phyloP scores from a whole-genome alignment of 2,888 invertebrate species.

The Glyphotaelius pellucidus region DNA sequence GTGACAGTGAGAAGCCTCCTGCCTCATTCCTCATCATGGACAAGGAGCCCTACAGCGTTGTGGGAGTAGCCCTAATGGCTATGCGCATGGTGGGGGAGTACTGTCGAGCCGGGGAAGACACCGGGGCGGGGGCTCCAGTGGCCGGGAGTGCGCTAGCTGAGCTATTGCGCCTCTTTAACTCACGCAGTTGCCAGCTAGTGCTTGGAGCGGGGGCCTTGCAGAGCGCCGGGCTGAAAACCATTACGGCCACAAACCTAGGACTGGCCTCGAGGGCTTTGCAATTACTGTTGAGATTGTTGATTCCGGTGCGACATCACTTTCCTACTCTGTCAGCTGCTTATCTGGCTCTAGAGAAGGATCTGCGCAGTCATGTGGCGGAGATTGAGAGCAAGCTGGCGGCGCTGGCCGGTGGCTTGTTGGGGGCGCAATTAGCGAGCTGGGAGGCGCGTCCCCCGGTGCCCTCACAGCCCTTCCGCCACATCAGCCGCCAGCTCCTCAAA shows the following conservation, averaged over 20 bases:
- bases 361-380: constrained; percentile 93
- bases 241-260: constrained; percentile 95
- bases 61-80: constrained; percentile 90
- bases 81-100: constrained; percentile 95
- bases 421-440: constrained; percentile 90
- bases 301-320: constrained; percentile 84
- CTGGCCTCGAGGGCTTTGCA: constrained; percentile 90
- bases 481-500: constrained; percentile 92
- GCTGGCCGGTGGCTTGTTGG: constrained; percentile 91
- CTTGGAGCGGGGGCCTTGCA: constrained; percentile 97
- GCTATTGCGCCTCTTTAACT: constrained; percentile 91
- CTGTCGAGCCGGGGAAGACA: constrained; percentile 78
- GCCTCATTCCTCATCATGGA: constrained; percentile 80
- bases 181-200: constrained; percentile 94
- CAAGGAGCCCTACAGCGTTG: constrained; percentile 85
- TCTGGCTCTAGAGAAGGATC: constrained; percentile 86
- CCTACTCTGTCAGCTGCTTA: constrained; percentile 77
- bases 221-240: constrained; percentile 94
- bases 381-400: constrained; percentile 93
- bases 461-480: constrained; percentile 91
- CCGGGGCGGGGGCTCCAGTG: constrained; percentile 67
- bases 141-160: constrained; percentile 92
- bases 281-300: constrained; percentile 87
- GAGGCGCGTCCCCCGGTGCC: constrained; percentile 97
- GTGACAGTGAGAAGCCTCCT: constrained; percentile 71